These are phyloP conservation scores for Aphrophora alni DNA, from an alignment of 2,888 invertebrate genomes.

Conservation along the genomic window DNA sequence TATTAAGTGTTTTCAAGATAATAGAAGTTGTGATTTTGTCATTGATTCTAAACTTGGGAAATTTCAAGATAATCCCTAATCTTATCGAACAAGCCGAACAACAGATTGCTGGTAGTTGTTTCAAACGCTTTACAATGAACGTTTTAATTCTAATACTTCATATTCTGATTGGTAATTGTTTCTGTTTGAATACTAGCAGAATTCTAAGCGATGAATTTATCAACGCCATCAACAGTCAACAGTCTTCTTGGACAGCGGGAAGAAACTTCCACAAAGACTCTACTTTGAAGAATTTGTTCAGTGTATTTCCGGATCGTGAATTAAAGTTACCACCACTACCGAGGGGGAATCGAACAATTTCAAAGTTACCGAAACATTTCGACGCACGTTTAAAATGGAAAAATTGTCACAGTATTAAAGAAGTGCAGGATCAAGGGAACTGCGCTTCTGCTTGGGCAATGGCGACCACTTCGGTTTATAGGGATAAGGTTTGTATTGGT, in stretches of 20 bases:
- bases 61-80: too few species aligned
- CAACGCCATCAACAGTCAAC: background rate
- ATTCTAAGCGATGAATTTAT: background rate
- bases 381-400: background rate
- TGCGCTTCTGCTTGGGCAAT: background rate
- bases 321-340: background rate
- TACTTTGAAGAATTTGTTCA: background rate
- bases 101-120: too few species aligned
- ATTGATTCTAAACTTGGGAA: too few species aligned
- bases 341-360: background rate
- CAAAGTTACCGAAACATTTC: background rate
- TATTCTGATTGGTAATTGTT: background rate
- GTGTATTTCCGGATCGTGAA: background rate
- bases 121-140: too few species aligned
- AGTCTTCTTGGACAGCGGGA: background rate
- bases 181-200: background rate
- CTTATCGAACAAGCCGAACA: too few species aligned
- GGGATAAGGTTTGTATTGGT: background rate
- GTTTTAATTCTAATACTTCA: too few species aligned
- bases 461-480: background rate
- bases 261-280: background rate
- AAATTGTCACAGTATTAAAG: background rate
- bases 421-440: background rate
- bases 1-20: too few species aligned
- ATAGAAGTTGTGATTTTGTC: too few species aligned